phyloP scores from a whole-genome alignment of 2,888 invertebrate genomes.

The Calliopum simillimum region DNA sequence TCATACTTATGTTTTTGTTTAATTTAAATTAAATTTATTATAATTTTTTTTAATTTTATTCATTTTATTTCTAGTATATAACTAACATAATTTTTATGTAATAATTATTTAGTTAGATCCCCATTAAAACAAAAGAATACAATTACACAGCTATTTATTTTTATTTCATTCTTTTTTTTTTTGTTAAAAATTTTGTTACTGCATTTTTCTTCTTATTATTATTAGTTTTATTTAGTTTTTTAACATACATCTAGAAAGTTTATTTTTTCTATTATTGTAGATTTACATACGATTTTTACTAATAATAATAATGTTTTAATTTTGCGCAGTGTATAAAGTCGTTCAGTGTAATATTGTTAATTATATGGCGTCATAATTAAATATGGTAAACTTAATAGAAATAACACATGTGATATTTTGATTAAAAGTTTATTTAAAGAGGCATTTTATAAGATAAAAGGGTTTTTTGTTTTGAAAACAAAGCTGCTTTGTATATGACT shows the following conservation, averaged over 20 bases:
- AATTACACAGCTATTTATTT: constrained; percentile 5
- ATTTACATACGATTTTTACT: background rate
- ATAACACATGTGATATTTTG: constrained; percentile 30
- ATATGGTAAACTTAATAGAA: constrained; percentile 32
- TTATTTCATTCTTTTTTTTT: background rate
- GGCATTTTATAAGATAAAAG: too few relatives aligned
- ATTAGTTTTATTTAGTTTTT: background rate
- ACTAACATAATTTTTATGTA: background rate
- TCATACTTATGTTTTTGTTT: too few relatives aligned
- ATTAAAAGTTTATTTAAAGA: too few relatives aligned
- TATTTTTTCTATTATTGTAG: background rate
- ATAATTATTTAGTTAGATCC: background rate
- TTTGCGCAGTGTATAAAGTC: constrained; percentile 17
- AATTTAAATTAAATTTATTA: too few relatives aligned
- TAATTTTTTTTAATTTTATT: too few relatives aligned
- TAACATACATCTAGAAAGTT: background rate
- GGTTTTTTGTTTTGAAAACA: too few relatives aligned
- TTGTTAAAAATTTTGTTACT: background rate
- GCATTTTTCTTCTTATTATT: background rate
- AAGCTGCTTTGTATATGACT: too few relatives aligned
- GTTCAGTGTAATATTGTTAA: constrained; percentile 41
- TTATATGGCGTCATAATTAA: constrained; percentile 43
- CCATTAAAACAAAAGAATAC: constrained; percentile 1
- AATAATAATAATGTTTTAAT: constrained; percentile 20
- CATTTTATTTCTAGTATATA: too few relatives aligned